phyloP scores from a whole-genome alignment of 2,888 invertebrate genomes.

The Mythimna impura region DNA sequence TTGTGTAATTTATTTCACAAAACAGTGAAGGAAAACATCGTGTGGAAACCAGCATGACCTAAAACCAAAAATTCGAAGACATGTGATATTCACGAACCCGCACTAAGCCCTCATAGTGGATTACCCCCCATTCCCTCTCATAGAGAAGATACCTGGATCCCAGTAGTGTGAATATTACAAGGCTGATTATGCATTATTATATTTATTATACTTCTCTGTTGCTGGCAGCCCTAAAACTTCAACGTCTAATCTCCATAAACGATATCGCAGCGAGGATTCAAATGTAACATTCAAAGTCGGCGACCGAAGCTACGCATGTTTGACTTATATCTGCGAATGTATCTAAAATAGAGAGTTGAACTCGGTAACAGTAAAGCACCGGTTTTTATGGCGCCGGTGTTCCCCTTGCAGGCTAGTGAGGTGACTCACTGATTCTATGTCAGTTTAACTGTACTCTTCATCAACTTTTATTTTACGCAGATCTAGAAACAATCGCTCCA shows the following conservation, averaged over 20 bases:
- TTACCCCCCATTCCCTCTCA: too few relatives aligned
- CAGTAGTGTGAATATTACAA: too few relatives aligned
- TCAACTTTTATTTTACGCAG: slow-evolving; percentile 67
- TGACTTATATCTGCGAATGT: slow-evolving; percentile 66
- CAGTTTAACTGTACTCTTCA: slow-evolving; percentile 70
- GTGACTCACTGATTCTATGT: slow-evolving; percentile 69
- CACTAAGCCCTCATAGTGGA: too few relatives aligned
- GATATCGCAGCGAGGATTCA: slow-evolving; percentile 71
- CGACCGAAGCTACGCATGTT: slow-evolving; percentile 65
- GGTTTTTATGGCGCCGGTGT: slow-evolving; percentile 63
- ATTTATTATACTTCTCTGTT: too few relatives aligned
- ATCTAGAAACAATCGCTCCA: slow-evolving; percentile 54
- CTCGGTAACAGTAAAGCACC: slow-evolving; percentile 66
- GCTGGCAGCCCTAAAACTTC: slow-evolving; percentile 70
- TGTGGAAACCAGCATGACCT: too few relatives aligned
- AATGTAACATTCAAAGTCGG: slow-evolving; percentile 77
- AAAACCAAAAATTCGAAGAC: too few relatives aligned
- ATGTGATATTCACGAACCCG: too few relatives aligned
- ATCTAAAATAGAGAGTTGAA: slow-evolving; percentile 68
- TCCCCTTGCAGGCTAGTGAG: slow-evolving; percentile 48
- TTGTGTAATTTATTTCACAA: too few relatives aligned
- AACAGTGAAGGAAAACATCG: too few relatives aligned
- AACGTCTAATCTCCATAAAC: slow-evolving; percentile 72
- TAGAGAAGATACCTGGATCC: too few relatives aligned
- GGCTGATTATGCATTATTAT: too few relatives aligned